These are phyloP conservation scores for Cyclophora albipunctata DNA, from an alignment of 2,888 invertebrate species.

Conservation along the genomic window DNA sequence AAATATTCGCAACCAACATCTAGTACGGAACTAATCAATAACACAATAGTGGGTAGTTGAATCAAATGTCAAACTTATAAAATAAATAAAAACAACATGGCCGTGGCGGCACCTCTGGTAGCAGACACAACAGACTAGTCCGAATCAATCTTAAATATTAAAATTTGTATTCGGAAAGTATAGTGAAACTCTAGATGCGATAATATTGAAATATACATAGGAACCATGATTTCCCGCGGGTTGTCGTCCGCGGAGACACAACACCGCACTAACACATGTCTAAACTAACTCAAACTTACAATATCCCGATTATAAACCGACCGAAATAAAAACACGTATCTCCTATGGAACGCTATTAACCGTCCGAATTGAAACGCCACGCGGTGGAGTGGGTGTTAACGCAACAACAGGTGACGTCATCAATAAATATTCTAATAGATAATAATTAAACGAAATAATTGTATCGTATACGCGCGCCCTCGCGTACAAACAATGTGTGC, in stretches of 20 bases:
- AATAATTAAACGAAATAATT: constrained; percentile 66
- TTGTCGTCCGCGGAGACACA: constrained; percentile 66
- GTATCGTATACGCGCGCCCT: constrained; percentile 70
- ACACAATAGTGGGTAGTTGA: constrained; percentile 50
- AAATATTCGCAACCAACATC: constrained; percentile 61
- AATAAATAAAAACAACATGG: constrained; percentile 65
- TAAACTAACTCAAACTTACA: constrained; percentile 61
- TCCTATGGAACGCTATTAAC: constrained; percentile 30
- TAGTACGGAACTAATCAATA: constrained; percentile 48
- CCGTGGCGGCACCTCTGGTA: constrained; percentile 67
- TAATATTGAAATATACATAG: constrained; percentile 77
- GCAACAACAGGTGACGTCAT: constrained; percentile 33
- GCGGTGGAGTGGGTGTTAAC: constrained; percentile 48
- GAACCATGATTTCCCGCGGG: constrained; percentile 76
- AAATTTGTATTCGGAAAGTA: constrained; percentile 76
- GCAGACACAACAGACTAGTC: constrained; percentile 72
- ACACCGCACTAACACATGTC: constrained; percentile 68
- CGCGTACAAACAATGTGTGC: constrained; percentile 48
- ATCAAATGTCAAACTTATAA: constrained; percentile 31
- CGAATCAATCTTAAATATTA: constrained; percentile 75
- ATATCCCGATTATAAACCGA: constrained; percentile 48
- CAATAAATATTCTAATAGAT: constrained; percentile 48
- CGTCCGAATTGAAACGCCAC: constrained; percentile 28
- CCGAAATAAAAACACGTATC: constrained; percentile 24
- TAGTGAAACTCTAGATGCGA: constrained; percentile 75